Evolutionary conservation across 2,797 vertebrate species (phyloP).

Genomic region (Enteromius fasciolatus): DNA sequence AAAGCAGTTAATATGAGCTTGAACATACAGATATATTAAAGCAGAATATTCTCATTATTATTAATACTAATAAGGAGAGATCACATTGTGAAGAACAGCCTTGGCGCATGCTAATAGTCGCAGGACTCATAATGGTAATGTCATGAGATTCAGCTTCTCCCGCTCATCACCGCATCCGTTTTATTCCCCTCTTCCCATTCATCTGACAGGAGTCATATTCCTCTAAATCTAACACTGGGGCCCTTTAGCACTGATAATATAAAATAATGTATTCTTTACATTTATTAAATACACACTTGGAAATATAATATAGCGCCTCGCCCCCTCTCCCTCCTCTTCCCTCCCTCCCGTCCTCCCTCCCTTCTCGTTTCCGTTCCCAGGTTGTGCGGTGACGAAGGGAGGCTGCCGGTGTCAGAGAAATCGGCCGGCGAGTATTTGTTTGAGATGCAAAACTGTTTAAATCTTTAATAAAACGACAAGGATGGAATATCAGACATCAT

Average conservation of each 20-base stretch:
- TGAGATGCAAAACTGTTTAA: slow-evolving; percentile 76
- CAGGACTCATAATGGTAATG: slow-evolving; percentile 63
- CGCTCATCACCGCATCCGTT: slow-evolving; percentile 50
- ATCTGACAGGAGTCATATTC: slow-evolving; percentile 66
- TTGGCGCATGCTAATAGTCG: slow-evolving; percentile 53
- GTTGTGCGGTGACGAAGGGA: slow-evolving; percentile 65
- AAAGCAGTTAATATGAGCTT: slow-evolving; percentile 57
- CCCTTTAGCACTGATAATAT: slow-evolving; percentile 61
- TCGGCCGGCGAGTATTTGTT: slow-evolving; percentile 73
- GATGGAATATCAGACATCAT: slow-evolving; percentile 78
- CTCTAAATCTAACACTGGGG: slow-evolving; percentile 60
- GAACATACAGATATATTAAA: slow-evolving; percentile 63
- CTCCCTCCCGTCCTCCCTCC: slow-evolving; percentile 9
- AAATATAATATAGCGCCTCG: slow-evolving; percentile 70
- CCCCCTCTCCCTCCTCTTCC: background rate
- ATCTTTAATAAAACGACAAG: slow-evolving; percentile 79
- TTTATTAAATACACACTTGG: slow-evolving; percentile 71
- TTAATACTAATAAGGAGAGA: slow-evolving; percentile 64
- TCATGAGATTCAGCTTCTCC: slow-evolving; percentile 54
- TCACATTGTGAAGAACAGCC: slow-evolving; percentile 62
- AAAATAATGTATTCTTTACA: slow-evolving; percentile 73
- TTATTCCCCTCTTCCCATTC: slow-evolving; percentile 60
- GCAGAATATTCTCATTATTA: slow-evolving; percentile 58
- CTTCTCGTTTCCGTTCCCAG: slow-evolving; percentile 44
- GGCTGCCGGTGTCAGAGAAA: slow-evolving; percentile 67